Base-by-base conservation (phyloP, 2,113 vertebrate species). In the Alligator mississippiensis region DNA sequence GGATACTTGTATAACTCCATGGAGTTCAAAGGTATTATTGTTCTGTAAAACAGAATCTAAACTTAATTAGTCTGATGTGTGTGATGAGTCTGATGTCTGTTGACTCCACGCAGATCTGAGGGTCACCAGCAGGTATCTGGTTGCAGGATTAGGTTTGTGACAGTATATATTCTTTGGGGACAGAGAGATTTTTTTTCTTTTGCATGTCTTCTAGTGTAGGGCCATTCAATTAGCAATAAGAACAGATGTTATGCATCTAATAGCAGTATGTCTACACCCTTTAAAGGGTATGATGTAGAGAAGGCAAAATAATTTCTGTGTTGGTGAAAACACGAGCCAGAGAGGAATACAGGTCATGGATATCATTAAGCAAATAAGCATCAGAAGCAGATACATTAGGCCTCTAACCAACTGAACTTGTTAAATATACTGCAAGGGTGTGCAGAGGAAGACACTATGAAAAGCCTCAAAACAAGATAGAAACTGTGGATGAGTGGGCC, bases 401-500 rank as follows among this genome's bases (percentile, higher is more conserved):
- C 3, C 61, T 47, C 28, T 89, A 61, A 85, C 70, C 14, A 93
- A 10, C 10, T 2, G 7, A 4, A 2, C 54, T 21, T 76, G 84
- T 79, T 11, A 24, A 22, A 88, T 14, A 80, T 30, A 28, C 21
- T 90, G 22, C 34, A 76, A 83, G 25, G 58, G 5, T 77, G 4
- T 79, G 75, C 10, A 13, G n/a, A 70, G 6, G 22, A 25, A 92
- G 80, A 70, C 22, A 24, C 68, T 91, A 88, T 87, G 55, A 88
- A 82, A 91, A 85, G 18, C 74, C 90, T 2, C 1, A 11, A 21
- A 84, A 30, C 80, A 75, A 86, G 66, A 88, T 89, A 85, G 24
- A 86, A 91, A 80, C 9, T 34, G 27, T 79, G 78, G 63, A 63
- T 92, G 85, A 78, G 85, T 82, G 89, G 72, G 83, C 77, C 62